phyloP scores from a whole-genome alignment of 2,113 vertebrate species.

The Hyperopisus bebe region DNA sequence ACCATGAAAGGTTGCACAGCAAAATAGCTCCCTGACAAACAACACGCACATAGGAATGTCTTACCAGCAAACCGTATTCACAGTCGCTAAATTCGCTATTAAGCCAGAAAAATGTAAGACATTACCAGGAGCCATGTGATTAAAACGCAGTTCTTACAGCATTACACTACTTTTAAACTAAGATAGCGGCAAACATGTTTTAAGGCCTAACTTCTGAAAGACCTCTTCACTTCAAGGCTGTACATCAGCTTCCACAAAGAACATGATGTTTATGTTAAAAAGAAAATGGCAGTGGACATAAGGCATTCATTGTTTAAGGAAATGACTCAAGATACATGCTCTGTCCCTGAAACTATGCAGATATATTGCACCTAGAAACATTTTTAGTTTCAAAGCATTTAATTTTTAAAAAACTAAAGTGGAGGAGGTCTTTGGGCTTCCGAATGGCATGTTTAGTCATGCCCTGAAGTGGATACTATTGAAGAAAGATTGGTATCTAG shows the following conservation, averaged over 20 bases:
- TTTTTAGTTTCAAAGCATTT: neutral
- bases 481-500: neutral
- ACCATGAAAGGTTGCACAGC: neutral
- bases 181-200: neutral
- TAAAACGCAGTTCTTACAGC: neutral
- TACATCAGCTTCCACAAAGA: neutral
- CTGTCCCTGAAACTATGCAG: neutral
- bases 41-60: neutral
- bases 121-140: neutral
- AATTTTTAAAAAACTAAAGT: neutral
- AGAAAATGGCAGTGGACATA: neutral
- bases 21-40: neutral
- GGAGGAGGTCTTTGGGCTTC: neutral
- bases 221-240: neutral
- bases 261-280: neutral
- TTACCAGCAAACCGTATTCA: neutral
- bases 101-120: neutral
- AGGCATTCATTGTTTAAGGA: neutral
- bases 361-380: neutral
- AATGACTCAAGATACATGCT: neutral
- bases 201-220: neutral
- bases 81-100: neutral
- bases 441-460: neutral
- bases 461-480: neutral
- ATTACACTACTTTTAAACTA: neutral